A percentile compares a stretch with the other conserved stretches of the same genome.
Evolutionary conservation across 2,888 invertebrate genomes (phyloP).

Genomic region (Scaptomyza parva): DNA sequence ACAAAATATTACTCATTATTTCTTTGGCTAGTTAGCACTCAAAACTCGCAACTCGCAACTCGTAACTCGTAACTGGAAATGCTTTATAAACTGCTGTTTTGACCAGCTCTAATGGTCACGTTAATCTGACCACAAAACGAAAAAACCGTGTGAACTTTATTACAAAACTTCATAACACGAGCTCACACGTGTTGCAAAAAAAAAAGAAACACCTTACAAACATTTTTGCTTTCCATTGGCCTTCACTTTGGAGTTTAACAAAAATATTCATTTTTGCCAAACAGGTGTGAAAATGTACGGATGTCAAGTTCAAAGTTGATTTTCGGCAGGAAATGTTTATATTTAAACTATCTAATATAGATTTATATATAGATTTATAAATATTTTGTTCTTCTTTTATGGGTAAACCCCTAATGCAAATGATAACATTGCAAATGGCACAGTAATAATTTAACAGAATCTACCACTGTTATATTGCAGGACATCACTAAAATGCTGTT

Average conservation of each 20-base stretch:
- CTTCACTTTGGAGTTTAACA: constrained; percentile 20
- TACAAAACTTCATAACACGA: constrained; percentile 39
- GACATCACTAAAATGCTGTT: too few species aligned
- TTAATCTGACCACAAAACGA: constrained; percentile 55
- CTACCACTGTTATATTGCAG: not conserved
- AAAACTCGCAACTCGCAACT: too few species aligned
- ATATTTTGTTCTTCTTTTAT: too few species aligned
- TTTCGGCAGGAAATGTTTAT: not conserved
- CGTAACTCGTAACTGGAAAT: not conserved
- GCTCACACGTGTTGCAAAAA: constrained; percentile 25
- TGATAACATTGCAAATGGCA: too few species aligned
- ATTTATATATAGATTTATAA: too few species aligned
- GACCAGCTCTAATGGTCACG: constrained; percentile 37
- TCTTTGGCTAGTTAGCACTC: not conserved
- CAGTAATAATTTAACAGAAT: too few species aligned
- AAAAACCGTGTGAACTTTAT: constrained; percentile 61
- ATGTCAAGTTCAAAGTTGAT: constrained; percentile 40
- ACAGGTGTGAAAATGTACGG: constrained; percentile 7
- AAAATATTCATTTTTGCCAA: constrained; percentile 1
- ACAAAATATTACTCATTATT: constrained; percentile 2
- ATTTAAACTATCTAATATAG: too few species aligned
- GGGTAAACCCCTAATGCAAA: too few species aligned
- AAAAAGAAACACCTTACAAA: not conserved
- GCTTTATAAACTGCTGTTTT: constrained; percentile 19
- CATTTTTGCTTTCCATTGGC: constrained; percentile 35